These are phyloP conservation scores for Magallana nippona DNA, from an alignment of 2,888 invertebrate genomes.

Conservation along the genomic window DNA sequence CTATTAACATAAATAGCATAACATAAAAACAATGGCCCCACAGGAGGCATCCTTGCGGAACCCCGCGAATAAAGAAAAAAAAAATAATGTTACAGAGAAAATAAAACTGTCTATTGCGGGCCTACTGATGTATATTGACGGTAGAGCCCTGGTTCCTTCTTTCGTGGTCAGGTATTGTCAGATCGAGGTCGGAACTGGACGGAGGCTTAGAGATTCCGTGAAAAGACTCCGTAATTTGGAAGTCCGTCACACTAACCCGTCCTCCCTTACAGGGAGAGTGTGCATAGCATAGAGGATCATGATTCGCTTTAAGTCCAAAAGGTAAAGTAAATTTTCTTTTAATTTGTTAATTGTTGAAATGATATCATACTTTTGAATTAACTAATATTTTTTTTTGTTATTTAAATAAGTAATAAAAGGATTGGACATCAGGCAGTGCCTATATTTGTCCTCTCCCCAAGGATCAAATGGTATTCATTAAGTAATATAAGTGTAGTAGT, in stretches of 20 bases:
- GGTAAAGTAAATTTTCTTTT: background rate
- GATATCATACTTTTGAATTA: no score
- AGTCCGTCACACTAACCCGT: background rate
- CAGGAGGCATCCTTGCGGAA: background rate
- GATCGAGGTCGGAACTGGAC: background rate
- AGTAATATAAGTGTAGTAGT: no score
- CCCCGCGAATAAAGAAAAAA: constrained; percentile 19
- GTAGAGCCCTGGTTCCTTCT: background rate
- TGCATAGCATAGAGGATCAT: background rate
- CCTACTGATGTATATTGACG: constrained; percentile 17
- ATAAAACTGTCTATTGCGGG: constrained; percentile 37
- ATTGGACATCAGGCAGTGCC: no score
- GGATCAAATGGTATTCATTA: no score
- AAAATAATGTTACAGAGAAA: constrained; percentile 30
- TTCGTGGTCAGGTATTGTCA: constrained; percentile 9
- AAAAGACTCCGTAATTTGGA: background rate
- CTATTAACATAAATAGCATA: background rate
- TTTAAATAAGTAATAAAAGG: no score
- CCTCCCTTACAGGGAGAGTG: constrained; percentile 1
- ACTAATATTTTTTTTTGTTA: no score
- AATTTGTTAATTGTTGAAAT: no score
- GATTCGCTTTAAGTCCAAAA: constrained; percentile 16
- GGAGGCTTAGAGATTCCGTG: background rate
- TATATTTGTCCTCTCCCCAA: no score
- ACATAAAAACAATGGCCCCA: background rate